Evolutionary conservation across 2,888 invertebrate species (phyloP).

Genomic region (Archips xylosteana): DNA sequence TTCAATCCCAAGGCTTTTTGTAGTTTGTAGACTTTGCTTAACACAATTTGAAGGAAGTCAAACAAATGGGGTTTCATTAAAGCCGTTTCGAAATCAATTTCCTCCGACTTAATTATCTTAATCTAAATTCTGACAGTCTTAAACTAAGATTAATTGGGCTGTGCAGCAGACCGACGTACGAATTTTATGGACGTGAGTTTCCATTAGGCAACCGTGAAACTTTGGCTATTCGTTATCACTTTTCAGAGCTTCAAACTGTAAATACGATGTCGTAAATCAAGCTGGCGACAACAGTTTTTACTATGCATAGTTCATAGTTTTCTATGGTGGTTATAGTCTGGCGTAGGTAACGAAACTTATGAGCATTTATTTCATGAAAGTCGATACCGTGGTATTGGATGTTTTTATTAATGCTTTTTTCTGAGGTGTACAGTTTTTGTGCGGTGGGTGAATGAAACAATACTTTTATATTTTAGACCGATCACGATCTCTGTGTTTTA

Average conservation of each 20-base stretch:
- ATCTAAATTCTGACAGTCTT: conserved; percentile 29
- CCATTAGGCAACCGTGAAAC: conserved; percentile 20
- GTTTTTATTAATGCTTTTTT: no score
- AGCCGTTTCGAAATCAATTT: conserved; percentile 10
- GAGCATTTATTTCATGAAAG: no score
- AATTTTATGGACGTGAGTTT: conserved; percentile 33
- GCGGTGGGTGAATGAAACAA: no score
- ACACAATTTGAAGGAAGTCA: not conserved
- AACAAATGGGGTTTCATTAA: conserved; percentile 1
- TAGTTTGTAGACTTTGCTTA: not conserved
- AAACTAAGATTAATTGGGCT: conserved; percentile 34
- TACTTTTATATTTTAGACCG: no score
- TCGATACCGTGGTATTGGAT: no score
- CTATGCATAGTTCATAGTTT: conserved; percentile 2
- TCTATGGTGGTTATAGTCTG: not conserved
- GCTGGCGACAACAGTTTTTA: conserved; percentile 25
- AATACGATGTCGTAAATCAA: conserved; percentile 38
- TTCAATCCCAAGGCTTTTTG: not conserved
- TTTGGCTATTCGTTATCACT: conserved; percentile 40
- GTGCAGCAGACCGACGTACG: conserved; percentile 23
- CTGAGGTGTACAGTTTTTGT: no score
- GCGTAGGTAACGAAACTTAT: not conserved
- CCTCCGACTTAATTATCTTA: conserved; percentile 23
- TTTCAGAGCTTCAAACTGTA: conserved; percentile 31
- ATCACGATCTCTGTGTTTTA: no score